Evolutionary conservation across 2,888 invertebrate genomes (phyloP).

Genomic region (Trichopoda pennipes): DNA sequence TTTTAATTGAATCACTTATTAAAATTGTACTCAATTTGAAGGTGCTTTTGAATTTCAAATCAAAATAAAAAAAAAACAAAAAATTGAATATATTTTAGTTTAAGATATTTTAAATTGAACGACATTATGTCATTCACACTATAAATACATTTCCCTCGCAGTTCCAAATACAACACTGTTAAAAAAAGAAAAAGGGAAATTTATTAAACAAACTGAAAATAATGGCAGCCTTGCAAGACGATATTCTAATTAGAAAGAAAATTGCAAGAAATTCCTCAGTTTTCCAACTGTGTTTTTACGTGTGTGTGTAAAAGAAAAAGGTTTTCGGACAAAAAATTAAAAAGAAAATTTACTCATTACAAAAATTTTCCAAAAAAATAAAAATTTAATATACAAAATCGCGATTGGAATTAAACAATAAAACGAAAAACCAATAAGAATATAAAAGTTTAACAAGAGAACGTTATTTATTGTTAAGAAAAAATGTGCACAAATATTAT

Average conservation of each 20-base stretch:
- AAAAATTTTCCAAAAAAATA: slow-evolving; percentile 63
- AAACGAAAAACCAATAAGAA: slow-evolving; percentile 51
- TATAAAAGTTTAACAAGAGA: slow-evolving; percentile 38
- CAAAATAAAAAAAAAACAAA: too few relatives aligned
- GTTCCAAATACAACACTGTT: slow-evolving; percentile 21
- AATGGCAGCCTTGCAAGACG: slow-evolving; percentile 19
- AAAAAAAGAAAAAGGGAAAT: neutral
- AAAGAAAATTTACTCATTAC: slow-evolving; percentile 58
- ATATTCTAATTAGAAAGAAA: slow-evolving; percentile 59
- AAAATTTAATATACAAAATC: slow-evolving; percentile 47
- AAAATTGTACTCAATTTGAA: too few relatives aligned
- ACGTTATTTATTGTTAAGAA: slow-evolving; percentile 39
- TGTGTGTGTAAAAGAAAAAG: slow-evolving; percentile 61
- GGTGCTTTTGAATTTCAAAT: too few relatives aligned
- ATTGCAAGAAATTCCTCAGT: slow-evolving; percentile 56
- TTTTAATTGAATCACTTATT: too few relatives aligned
- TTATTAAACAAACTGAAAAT: neutral
- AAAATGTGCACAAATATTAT: slow-evolving; percentile 63
- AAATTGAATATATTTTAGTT: too few relatives aligned
- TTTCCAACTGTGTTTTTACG: slow-evolving; percentile 67
- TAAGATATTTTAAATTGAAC: too few relatives aligned
- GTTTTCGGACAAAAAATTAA: slow-evolving; percentile 63
- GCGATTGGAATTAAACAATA: slow-evolving; percentile 48
- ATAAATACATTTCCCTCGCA: neutral
- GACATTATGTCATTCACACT: neutral